Evolutionary conservation across 2,888 invertebrate species (phyloP).

Genomic region (Rhimphoctona megacephalus): DNA sequence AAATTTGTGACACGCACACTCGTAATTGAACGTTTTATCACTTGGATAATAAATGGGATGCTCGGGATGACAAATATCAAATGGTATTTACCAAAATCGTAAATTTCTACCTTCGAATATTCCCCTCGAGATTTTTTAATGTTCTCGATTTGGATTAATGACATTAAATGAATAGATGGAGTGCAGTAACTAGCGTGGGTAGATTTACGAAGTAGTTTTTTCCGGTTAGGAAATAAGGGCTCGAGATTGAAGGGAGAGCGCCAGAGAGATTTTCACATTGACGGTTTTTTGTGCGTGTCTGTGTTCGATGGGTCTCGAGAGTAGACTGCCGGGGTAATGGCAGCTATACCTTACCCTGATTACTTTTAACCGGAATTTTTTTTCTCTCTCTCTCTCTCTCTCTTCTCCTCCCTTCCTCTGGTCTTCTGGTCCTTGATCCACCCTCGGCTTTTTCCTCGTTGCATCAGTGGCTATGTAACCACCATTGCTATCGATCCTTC

Average conservation of each 20-base stretch:
- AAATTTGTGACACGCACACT: slow-evolving; percentile 11
- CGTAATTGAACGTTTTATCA: slow-evolving; percentile 50
- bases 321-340: slow-evolving; percentile 77
- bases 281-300: slow-evolving; percentile 33
- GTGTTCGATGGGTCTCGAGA: slow-evolving; percentile 68
- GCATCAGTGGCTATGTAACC: slow-evolving; percentile 57
- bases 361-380: slow-evolving; percentile 77
- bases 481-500: slow-evolving; percentile 59
- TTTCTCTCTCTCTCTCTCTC: slow-evolving; percentile 39
- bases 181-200: slow-evolving; percentile 23
- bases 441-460: slow-evolving; percentile 38
- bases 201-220: slow-evolving; percentile 63
- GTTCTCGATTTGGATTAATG: slow-evolving; percentile 39
- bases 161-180: slow-evolving; percentile 34
- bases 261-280: slow-evolving; percentile 35
- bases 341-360: slow-evolving; percentile 79
- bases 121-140: slow-evolving; percentile 7
- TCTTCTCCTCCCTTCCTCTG: slow-evolving; percentile 17
- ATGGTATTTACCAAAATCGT: slow-evolving; percentile 15
- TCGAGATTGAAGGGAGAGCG: slow-evolving; percentile 41
- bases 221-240: slow-evolving; percentile 59
- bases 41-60: slow-evolving; percentile 20
- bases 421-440: slow-evolving; percentile 37
- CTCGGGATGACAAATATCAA: slow-evolving; percentile 25
- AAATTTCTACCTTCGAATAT: not conserved